Base-by-base conservation (phyloP, 2,797 vertebrate genomes). In the Arctocebus calabarensis region DNA sequence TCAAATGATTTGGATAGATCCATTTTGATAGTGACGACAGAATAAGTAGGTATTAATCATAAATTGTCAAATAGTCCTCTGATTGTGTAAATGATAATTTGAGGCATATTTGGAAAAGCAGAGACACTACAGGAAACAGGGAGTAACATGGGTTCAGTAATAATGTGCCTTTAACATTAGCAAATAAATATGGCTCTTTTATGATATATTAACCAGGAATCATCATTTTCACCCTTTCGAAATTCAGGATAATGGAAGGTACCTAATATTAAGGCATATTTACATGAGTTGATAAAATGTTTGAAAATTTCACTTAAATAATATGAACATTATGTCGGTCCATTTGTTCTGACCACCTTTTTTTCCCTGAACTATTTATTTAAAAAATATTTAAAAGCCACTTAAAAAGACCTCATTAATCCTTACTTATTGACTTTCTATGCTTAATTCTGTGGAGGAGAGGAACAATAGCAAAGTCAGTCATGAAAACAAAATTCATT, bases 401-500 rank as follows among this genome's bases (percentile, higher is more conserved):
- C 45, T 79, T 68, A 40, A 78, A 84, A 88, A 79, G 48, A 89
- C 1, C 23, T 91, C 71, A 66, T 86, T 96, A 95, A 81, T 94
- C 2, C 3, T 66, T 85, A 70, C 3, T 82, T 88, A 87, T 79
- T 64, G 84, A 43, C 32, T 20, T 93, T 91, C 37, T 93, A 48
- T 90, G 68, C 70, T 93, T 83, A 89, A 77, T 57, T 93, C 37
- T 25, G 57, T 75, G 32, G 70, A 88, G 70, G 37, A 90, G 25
- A 43, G 1, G 73, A 95, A 84, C 32, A 92, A 84, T n/a, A 73
- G 48, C 4, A 95, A 91, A 91, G 84, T 92, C 4, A 57, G 37
- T 92, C n/a, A 87, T 48, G 19, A 92, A 91, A 92, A 88, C 9
- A 90, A 57, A 88, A 94, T 89, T 82, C n/a, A 57, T 78, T 86